Evolutionary conservation across 2,113 vertebrate species (phyloP).

Genomic region (Clarias magur): DNA sequence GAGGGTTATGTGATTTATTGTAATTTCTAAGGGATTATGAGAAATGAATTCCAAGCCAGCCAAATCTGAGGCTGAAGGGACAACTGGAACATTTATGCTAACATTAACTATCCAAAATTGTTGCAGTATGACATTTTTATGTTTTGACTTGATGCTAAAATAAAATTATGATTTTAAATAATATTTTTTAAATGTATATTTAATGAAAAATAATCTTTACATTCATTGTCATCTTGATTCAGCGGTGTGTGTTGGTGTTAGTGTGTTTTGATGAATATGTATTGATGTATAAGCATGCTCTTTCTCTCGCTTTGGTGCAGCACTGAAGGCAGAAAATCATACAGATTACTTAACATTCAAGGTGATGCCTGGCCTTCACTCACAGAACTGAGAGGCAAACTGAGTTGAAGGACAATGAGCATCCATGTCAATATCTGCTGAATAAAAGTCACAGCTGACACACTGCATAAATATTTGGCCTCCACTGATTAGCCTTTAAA

Average conservation of each 20-base stretch:
- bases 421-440: constrained; percentile 6
- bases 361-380: constrained; percentile 9
- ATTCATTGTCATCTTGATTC: not conserved
- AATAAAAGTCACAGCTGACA: constrained; percentile 36
- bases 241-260: not conserved
- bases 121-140: not conserved
- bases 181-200: no score
- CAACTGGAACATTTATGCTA: no score
- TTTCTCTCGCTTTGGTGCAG: not conserved
- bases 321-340: constrained; percentile 31
- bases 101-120: no score
- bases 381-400: constrained; percentile 19
- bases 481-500: constrained; percentile 29
- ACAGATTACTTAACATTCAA: constrained; percentile 36
- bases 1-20: not conserved
- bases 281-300: not conserved
- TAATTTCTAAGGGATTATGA: not conserved
- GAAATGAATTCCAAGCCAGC: not conserved
- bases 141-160: not conserved
- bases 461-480: constrained; percentile 36
- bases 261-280: not conserved
- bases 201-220: not conserved
- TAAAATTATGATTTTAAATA: not conserved
- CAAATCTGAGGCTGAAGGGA: no score
- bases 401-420: constrained; percentile 32